Percentiles rank a stretch among this genome's conserved stretches.
Conservation (phyloP, 2,888 invertebrate genomes). For the Argyra leucocephala region DNA sequence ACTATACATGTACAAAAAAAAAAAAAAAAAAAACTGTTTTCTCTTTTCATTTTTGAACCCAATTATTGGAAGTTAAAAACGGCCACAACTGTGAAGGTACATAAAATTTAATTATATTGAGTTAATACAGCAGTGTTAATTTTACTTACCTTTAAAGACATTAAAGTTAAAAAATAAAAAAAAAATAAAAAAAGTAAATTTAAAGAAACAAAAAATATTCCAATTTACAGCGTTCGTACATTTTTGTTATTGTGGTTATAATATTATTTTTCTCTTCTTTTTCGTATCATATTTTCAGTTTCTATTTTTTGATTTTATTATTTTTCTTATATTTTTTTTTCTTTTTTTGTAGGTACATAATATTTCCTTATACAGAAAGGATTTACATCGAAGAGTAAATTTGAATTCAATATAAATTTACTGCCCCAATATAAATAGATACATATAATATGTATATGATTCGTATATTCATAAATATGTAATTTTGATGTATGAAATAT, state of each 20-base stretch:
- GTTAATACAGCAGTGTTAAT: constrained; percentile 1
- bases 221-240: not conserved
- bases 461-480: no score
- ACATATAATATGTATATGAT: not conserved
- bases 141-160: not conserved
- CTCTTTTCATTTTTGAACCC: not conserved
- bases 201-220: not conserved
- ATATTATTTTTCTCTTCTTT: not conserved
- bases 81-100: not conserved
- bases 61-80: not conserved
- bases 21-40: no score
- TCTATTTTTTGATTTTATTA: not conserved
- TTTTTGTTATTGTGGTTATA: not conserved
- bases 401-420: not conserved
- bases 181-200: not conserved
- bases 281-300: not conserved
- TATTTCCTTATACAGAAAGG: not conserved
- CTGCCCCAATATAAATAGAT: no score
- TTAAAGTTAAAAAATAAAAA: not conserved
- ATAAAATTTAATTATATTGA: constrained; percentile 6
- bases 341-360: not conserved
- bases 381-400: not conserved
- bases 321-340: not conserved
- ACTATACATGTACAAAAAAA: no score
- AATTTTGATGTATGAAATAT: no score